A percentile compares a stretch with the other conserved stretches of the same genome.
Conservation (phyloP, 2,888 invertebrate species). For the Nomada ferruginata region DNA sequence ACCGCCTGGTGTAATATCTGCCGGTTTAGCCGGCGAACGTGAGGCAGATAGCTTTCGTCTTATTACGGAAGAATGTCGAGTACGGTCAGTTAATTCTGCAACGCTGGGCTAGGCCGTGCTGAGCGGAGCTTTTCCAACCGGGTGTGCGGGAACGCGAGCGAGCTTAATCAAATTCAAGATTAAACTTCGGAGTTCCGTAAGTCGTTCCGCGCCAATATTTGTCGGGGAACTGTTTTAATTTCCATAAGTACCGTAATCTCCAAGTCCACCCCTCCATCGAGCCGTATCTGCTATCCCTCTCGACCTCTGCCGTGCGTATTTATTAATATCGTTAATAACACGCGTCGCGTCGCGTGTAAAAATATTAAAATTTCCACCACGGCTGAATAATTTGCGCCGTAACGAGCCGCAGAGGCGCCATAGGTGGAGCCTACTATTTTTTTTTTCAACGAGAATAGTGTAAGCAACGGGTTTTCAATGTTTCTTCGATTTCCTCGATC, state of each 20-base stretch:
- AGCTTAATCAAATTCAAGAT: conserved; percentile 78
- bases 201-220: conserved; percentile 75
- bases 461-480: no score
- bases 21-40: conserved; percentile 46
- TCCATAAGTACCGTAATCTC: conserved; percentile 80
- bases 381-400: conserved; percentile 78
- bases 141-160: conserved; percentile 39
- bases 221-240: conserved; percentile 79
- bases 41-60: conserved; percentile 46
- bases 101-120: conserved; percentile 18
- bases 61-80: conserved; percentile 68
- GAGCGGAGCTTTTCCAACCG: conserved; percentile 11
- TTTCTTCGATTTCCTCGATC: neutral
- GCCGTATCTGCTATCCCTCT: neutral
- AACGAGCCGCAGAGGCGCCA: conserved; percentile 58
- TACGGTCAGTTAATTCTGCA: conserved; percentile 73
- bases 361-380: conserved; percentile 78
- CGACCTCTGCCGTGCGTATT: conserved; percentile 7
- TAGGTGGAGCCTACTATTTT: no score
- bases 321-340: conserved; percentile 52
- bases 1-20: conserved; percentile 43
- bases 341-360: conserved; percentile 34
- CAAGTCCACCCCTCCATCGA: conserved; percentile 35
- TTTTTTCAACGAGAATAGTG: no score
- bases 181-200: conserved; percentile 77